Percentiles rank a stretch among this genome's conserved stretches.
phyloP scores from a whole-genome alignment of 2,888 invertebrate species.

The Nomada flava region DNA sequence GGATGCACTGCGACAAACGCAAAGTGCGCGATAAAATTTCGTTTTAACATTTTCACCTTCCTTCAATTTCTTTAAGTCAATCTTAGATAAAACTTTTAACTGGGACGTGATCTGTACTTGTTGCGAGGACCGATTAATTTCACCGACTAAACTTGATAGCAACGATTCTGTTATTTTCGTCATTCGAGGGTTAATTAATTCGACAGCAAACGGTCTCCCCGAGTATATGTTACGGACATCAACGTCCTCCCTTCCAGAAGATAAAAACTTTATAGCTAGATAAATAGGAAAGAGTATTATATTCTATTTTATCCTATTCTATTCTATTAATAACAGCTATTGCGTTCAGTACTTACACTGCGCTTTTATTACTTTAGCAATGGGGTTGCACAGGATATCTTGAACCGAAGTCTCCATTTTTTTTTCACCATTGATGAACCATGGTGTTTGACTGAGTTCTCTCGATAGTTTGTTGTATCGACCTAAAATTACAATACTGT shows the following conservation, averaged over 20 bases:
- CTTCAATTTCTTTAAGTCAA: conserved; percentile 90
- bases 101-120: conserved; percentile 87
- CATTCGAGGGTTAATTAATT: conserved; percentile 89
- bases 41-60: conserved; percentile 94
- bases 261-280: conserved; percentile 90
- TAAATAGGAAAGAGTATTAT: conserved; percentile 37
- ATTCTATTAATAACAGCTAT: neutral
- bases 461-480: conserved; percentile 95
- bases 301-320: neutral
- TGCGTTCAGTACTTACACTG: conserved; percentile 80
- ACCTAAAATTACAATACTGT: conserved; percentile 79
- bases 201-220: conserved; percentile 97
- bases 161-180: conserved; percentile 85
- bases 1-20: conserved; percentile 85
- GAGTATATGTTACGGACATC: conserved; percentile 97
- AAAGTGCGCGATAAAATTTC: conserved; percentile 94
- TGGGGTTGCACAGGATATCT: conserved; percentile 91
- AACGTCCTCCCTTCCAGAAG: conserved; percentile 98
- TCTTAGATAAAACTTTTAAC: conserved; percentile 88
- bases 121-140: conserved; percentile 86
- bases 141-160: conserved; percentile 86
- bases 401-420: conserved; percentile 95
- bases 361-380: conserved; percentile 87
- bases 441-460: conserved; percentile 96
- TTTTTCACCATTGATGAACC: conserved; percentile 93